Conservation (phyloP, 2,113 vertebrate genomes). For the Prinia subflava region DNA sequence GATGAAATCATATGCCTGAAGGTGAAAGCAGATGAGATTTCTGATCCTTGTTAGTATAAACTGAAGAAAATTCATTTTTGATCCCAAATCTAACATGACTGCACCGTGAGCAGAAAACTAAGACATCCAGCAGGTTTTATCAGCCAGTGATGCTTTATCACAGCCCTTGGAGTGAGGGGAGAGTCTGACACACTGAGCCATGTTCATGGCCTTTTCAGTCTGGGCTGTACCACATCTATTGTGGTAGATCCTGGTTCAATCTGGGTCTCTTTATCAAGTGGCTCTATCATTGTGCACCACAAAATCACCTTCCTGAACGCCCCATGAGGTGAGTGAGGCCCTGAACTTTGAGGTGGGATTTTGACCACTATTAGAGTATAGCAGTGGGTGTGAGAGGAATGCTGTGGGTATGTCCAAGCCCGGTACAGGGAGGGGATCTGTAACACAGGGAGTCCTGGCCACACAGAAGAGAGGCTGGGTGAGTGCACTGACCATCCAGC, state of each 20-base stretch:
- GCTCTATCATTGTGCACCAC: neutral
- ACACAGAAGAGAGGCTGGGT: fast-evolving
- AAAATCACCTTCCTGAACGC: neutral
- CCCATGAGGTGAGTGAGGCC: neutral
- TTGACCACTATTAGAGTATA: neutral
- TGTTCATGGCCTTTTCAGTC: neutral
- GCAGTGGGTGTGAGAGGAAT: neutral
- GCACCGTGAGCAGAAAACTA: neutral
- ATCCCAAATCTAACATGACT: neutral
- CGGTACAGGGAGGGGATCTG: neutral
- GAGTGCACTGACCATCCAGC: neutral
- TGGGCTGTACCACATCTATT: neutral
- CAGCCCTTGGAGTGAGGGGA: neutral
- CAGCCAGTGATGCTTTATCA: neutral
- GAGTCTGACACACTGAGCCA: fast-evolving
- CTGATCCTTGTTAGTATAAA: neutral
- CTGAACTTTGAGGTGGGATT: neutral
- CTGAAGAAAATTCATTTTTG: neutral
- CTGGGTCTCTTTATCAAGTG: neutral
- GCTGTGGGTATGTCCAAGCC: neutral
- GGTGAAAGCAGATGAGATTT: neutral
- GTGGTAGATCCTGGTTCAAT: neutral
- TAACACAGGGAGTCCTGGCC: neutral
- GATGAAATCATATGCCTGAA: neutral
- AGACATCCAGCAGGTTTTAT: neutral